These are phyloP conservation scores for Tricholaema leucomelas DNA, from an alignment of 2,113 vertebrate genomes.

Conservation along the genomic window DNA sequence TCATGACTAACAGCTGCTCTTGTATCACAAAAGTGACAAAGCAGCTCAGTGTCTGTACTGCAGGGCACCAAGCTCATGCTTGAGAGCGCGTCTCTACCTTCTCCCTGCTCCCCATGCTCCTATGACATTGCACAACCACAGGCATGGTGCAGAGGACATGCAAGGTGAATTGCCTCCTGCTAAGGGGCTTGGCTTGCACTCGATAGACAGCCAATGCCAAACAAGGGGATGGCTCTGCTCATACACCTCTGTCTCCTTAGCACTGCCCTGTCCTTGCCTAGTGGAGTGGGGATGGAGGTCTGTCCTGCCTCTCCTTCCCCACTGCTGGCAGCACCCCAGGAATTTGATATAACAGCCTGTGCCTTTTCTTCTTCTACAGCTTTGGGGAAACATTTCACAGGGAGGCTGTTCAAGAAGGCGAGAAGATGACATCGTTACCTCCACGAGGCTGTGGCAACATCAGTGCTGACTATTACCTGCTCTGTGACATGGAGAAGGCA, in stretches of 20 bases:
- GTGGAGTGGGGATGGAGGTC: neutral
- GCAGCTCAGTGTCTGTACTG: neutral
- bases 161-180: neutral
- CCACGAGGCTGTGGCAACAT: slow-evolving; percentile 63
- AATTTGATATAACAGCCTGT: neutral
- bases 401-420: neutral
- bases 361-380: slow-evolving; percentile 31
- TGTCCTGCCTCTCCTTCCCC: neutral
- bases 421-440: neutral
- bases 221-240: neutral
- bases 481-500: slow-evolving; percentile 75
- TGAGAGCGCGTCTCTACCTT: neutral
- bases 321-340: neutral
- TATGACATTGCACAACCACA: neutral
- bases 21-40: neutral
- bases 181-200: neutral
- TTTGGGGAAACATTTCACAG: neutral
- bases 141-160: neutral
- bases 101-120: neutral
- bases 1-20: neutral
- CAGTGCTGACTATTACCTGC: slow-evolving; percentile 67
- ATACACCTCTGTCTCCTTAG: neutral
- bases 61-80: neutral
- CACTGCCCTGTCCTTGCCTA: neutral
- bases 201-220: neutral